Base-by-base conservation (phyloP, 2,797 vertebrate genomes). In the Notolepis coatsorum region DNA sequence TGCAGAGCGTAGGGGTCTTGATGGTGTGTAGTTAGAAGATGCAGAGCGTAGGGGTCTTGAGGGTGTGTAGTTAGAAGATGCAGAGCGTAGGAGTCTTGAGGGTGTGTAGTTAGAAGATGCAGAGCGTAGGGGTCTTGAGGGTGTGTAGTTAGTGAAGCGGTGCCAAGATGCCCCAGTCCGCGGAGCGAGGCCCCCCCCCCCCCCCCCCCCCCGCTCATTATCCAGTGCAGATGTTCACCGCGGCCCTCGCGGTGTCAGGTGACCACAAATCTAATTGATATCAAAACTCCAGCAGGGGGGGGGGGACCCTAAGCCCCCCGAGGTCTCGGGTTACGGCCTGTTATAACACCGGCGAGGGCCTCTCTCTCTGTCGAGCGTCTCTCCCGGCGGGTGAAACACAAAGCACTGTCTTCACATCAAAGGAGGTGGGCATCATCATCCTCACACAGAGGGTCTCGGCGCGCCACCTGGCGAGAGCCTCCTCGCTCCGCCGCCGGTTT, bases 351-450 rank as follows among this genome's bases (percentile, higher is more conserved):
- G 45, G 73, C 77, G 5, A n/a, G n/a, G 43, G 78, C 57, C 17
- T 60, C 68, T 62, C 79, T 70, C 17, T 60, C 68, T 62, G 80
- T 70, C 52, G 74, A 68, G 65, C 84, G 77, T 72, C 68, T 67
- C n/a, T n/a, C n/a, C n/a, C 25, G 52, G 52, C 45, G 73, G 38
- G 65, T 70, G 52, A 75, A 83, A 88, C 90, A 74, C 88, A n/a
- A n/a, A n/a, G 75, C 82, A 86, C 82, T 71, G 68, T 84, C 82
- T 56, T 77, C 61, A 80, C 92, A 91, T 95, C 90, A 95, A 94
- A 95, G 92, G 54, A 41, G 30, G 47, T 7, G 51, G 51, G 76
- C 71, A 53, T 69, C 17, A n/a, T n/a, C n/a, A n/a, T n/a, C n/a
- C n/a, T n/a, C n/a, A n/a, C n/a, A 71, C 65, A 81, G 65, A 53